Evolutionary conservation across 2,113 vertebrate genomes (phyloP).

Genomic region (Mirounga angustirostris): DNA sequence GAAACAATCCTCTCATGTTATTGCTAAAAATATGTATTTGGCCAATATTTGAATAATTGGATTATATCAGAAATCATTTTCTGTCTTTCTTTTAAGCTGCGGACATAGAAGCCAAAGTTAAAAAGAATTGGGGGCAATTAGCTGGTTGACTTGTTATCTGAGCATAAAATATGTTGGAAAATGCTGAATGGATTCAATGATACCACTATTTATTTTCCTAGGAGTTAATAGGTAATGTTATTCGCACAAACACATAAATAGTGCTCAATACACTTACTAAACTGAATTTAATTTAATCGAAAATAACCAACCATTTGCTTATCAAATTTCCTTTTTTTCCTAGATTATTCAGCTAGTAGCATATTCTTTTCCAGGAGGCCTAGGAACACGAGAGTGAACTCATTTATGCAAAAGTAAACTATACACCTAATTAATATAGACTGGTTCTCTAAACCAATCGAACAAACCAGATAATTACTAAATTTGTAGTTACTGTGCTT

Average conservation of each 20-base stretch:
- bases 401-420: slow-evolving; percentile 18
- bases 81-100: slow-evolving; percentile 10
- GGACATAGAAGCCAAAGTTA: background rate
- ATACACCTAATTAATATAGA: background rate
- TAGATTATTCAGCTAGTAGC: background rate
- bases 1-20: background rate
- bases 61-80: background rate
- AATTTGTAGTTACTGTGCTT: slow-evolving; percentile 42
- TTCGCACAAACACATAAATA: background rate
- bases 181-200: background rate
- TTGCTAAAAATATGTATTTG: slow-evolving; percentile 14
- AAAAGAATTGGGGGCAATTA: background rate
- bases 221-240: background rate
- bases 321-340: slow-evolving; percentile 1
- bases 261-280: background rate
- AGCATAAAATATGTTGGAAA: slow-evolving; percentile 16
- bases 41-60: background rate
- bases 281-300: background rate
- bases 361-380: background rate
- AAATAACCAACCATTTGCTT: slow-evolving; percentile 7
- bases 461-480: background rate
- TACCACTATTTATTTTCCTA: slow-evolving; percentile 5
- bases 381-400: background rate
- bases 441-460: slow-evolving; percentile 17
- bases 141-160: background rate